A percentile compares a stretch with the other conserved stretches of the same genome.
These are phyloP conservation scores for Zoroaster sp. DNA, from an alignment of 53 echinoderm and acorn worm genomes.

Conservation along the genomic window DNA sequence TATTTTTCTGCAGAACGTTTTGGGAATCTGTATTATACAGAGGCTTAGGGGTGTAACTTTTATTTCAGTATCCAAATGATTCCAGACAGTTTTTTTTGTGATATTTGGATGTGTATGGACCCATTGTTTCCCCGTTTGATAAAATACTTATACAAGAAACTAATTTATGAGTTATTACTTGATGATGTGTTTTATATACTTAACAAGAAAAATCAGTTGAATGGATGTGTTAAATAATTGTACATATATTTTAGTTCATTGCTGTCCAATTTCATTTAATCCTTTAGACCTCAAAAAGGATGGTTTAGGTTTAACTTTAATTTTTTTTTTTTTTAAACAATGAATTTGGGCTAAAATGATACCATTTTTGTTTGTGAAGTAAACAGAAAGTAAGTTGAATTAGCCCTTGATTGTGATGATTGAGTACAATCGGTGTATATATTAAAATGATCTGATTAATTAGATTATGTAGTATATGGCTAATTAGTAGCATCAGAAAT, in stretches of 20 bases:
- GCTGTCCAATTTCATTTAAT: not conserved
- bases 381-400: not conserved
- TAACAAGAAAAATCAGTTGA: not conserved
- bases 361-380: not conserved
- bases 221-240: not conserved
- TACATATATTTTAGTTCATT: not conserved
- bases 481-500: no score
- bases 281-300: not conserved
- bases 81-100: not conserved
- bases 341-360: conserved; percentile 1
- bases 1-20: no score
- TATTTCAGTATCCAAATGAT: not conserved
- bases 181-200: conserved; percentile 25
- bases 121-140: not conserved
- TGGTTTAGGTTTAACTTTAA: not conserved
- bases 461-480: no score
- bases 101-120: not conserved
- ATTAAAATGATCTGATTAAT: no score
- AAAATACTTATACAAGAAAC: conserved; percentile 7
- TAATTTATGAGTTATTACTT: conserved; percentile 27
- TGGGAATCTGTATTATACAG: conserved; percentile 1
- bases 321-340: not conserved
- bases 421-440: not conserved
- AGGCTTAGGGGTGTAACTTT: not conserved
- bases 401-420: not conserved